phyloP scores from a whole-genome alignment of 2,797 vertebrate species.

The Rhynchonycteris naso region DNA sequence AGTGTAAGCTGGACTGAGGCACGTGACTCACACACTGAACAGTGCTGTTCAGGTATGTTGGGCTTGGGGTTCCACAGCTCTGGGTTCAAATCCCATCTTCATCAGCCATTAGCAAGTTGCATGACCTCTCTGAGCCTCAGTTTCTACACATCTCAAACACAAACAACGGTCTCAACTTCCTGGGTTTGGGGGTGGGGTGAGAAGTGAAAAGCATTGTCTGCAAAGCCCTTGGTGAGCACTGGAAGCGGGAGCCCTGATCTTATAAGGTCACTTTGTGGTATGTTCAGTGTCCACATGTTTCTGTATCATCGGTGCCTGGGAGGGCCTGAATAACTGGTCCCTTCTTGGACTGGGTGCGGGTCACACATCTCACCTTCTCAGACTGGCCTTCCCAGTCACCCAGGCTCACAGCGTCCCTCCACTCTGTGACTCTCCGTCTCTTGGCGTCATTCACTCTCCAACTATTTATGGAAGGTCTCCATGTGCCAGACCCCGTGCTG shows the following conservation, averaged over 20 bases:
- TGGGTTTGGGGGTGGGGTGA: neutral
- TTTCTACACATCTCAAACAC: neutral
- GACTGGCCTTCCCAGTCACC: neutral
- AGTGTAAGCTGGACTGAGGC: neutral
- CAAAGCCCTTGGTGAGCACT: rapidly evolving
- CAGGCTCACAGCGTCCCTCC: neutral
- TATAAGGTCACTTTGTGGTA: rapidly evolving
- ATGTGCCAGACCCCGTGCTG: neutral
- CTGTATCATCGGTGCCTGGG: neutral
- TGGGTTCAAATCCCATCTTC: neutral
- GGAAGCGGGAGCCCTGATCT: neutral
- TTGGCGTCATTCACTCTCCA: neutral
- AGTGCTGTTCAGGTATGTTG: rapidly evolving
- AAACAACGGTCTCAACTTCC: neutral
- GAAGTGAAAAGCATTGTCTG: neutral
- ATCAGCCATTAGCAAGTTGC: neutral
- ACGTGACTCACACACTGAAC: rapidly evolving
- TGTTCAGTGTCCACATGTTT: neutral
- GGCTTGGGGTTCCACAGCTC: neutral
- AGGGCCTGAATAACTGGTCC: neutral
- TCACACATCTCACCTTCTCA: neutral
- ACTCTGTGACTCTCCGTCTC: neutral
- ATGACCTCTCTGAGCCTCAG: neutral
- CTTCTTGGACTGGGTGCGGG: neutral
- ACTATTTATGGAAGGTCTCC: neutral